Base-by-base conservation (phyloP, 2,797 vertebrate species). In the Sebastes taczanowskii region DNA sequence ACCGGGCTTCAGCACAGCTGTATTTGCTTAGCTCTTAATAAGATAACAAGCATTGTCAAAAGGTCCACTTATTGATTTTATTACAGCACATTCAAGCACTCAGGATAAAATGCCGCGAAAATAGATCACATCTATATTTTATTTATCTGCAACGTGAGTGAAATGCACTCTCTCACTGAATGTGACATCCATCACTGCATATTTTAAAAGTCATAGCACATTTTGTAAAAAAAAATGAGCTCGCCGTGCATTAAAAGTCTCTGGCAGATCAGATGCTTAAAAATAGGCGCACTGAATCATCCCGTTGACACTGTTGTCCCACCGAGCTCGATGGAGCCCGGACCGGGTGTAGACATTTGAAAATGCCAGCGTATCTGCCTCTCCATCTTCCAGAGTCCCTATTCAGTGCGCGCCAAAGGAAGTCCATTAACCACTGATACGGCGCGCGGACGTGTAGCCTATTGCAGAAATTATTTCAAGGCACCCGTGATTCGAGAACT, bases 31-130 rank as follows among this genome's bases (percentile, higher is more conserved):
- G 79, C 87, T 85, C 86, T 87, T 88, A 85, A 91, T 88, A 82
- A 80, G 84, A 89, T 92, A 93, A 93, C 89, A 89, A 88, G 85
- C 84, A 74, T 78, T 84, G 88, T 91, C 88, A 89, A 89, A 53
- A 89, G 83, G 82, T 82, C 85, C 75, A 71, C 80, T 92, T 83
- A 92, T 89, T 92, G 93, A 94, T 94, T 95, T 88, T 85, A 92
- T 79, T 38, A 29, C 68, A 71, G 63, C 58, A 58, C 73, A 82
- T 74, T 79, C 34, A 83, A 71, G n/a, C 63, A 70, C 81, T 85
- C 42, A 38, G 60, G 59, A 75, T 86, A 88, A 89, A 92, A 86
- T 74, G 46, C n/a, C 34, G 35, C 46, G 79, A 76, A 90, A 91
- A 90, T 77, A 88, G 74, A 84, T 80, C 69, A 30, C 71, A 68